Conservation (phyloP, 2,888 invertebrate genomes). For the Pogonocherus hispidulus region DNA sequence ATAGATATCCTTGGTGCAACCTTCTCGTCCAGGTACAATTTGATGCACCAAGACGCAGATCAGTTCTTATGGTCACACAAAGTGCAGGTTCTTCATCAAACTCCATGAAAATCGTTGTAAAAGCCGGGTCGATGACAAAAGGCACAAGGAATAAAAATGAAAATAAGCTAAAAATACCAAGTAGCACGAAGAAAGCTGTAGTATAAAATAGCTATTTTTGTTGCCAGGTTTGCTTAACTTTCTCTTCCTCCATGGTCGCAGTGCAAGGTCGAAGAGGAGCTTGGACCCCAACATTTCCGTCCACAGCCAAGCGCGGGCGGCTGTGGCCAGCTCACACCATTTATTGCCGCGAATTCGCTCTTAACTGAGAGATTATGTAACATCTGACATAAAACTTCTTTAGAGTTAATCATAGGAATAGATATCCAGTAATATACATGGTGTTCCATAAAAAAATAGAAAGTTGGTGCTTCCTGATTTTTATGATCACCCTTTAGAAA, state of each 20-base stretch:
- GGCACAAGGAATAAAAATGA: slow-evolving; percentile 95
- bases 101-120: slow-evolving; percentile 94
- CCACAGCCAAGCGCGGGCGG: slow-evolving; percentile 64
- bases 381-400: too few species aligned
- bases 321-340: slow-evolving; percentile 64
- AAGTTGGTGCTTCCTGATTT: too few species aligned
- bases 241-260: slow-evolving; percentile 78
- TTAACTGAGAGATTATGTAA: slow-evolving; percentile 26
- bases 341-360: slow-evolving; percentile 44
- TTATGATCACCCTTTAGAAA: too few species aligned
- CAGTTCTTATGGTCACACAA: slow-evolving; percentile 81
- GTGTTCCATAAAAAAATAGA: too few species aligned
- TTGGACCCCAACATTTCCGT: slow-evolving; percentile 67
- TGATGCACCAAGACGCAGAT: slow-evolving; percentile 82
- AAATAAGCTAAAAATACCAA: too few species aligned
- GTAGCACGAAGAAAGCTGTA: too few species aligned
- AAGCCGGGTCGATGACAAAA: slow-evolving; percentile 94
- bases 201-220: too few species aligned
- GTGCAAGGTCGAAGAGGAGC: slow-evolving; percentile 58
- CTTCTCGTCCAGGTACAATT: slow-evolving; percentile 91
- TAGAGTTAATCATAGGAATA: too few species aligned
- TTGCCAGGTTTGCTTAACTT: too few species aligned
- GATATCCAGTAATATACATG: too few species aligned
- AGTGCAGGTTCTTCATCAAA: slow-evolving; percentile 92
- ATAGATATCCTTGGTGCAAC: slow-evolving; percentile 91